Percentiles rank a stretch among this genome's conserved stretches.
These are phyloP conservation scores for Cyclophora albipunctata DNA, from an alignment of 2,888 invertebrate genomes.

Conservation along the genomic window DNA sequence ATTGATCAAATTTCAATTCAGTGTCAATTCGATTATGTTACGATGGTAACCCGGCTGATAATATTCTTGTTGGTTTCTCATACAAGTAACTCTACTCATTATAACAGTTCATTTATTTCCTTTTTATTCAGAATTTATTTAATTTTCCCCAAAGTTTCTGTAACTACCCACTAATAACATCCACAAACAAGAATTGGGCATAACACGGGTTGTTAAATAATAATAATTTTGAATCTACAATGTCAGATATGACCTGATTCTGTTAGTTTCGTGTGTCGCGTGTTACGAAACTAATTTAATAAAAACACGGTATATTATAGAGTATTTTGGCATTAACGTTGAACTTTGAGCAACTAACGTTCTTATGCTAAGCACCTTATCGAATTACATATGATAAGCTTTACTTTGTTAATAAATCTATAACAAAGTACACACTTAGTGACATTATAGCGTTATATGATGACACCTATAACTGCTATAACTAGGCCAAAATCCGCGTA, in stretches of 20 bases:
- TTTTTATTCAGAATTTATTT: no score
- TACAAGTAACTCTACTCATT: no score
- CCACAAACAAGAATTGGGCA: no score
- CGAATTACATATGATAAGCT: constrained; percentile 34
- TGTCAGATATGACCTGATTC: constrained; percentile 54
- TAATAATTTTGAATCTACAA: constrained; percentile 24
- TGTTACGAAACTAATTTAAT: constrained; percentile 66
- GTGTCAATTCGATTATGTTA: no score
- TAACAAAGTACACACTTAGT: constrained; percentile 5
- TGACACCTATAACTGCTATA: no score
- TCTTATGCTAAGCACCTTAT: constrained; percentile 38
- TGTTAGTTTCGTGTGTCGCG: constrained; percentile 60
- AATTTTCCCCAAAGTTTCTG: no score
- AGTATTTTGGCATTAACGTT: constrained; percentile 61
- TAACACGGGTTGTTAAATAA: constrained; percentile 6
- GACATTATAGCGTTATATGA: neutral
- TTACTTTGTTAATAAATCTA: constrained; percentile 4
- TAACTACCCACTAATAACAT: no score
- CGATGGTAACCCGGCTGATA: no score
- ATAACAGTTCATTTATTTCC: no score
- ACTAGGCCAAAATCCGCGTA: no score
- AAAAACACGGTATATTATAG: constrained; percentile 65
- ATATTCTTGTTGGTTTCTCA: no score
- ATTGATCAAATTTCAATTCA: no score
- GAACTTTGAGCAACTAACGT: constrained; percentile 40